These are phyloP conservation scores for Tamandua tetradactyla DNA, from an alignment of 2,797 vertebrate genomes.

Conservation along the genomic window DNA sequence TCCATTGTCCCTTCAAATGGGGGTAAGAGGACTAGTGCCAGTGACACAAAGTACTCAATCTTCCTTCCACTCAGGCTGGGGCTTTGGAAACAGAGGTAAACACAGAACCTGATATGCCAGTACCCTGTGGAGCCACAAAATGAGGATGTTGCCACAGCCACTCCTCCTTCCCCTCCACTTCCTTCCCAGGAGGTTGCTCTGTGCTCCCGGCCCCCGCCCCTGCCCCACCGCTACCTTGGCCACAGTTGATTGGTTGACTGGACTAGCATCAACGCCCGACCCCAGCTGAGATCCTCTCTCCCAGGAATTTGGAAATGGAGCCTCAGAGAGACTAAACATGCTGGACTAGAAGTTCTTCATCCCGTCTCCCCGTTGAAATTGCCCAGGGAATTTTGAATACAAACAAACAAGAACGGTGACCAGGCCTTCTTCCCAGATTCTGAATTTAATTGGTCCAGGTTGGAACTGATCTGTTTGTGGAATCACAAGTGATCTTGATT, in stretches of 20 bases:
- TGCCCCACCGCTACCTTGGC: not conserved
- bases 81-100: not conserved
- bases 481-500: not conserved
- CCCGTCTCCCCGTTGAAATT: not conserved
- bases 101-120: not conserved
- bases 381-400: not conserved
- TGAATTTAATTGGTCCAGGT: too few species aligned
- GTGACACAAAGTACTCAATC: not conserved
- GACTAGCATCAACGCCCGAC: not conserved
- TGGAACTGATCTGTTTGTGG: not conserved
- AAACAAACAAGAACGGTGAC: too few species aligned
- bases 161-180: not conserved
- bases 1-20: not conserved
- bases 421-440: not conserved
- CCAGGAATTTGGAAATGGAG: not conserved
- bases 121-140: not conserved
- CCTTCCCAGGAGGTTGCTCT: not conserved
- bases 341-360: not conserved
- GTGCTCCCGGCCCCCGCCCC: fast-evolving
- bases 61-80: not conserved
- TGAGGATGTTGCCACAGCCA: fast-evolving
- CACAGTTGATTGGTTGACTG: not conserved
- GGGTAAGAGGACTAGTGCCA: not conserved
- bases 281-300: not conserved
- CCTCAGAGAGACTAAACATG: not conserved